Evolutionary conservation across 2,888 invertebrate species (phyloP).

Genomic region (Dendrolimus pini): DNA sequence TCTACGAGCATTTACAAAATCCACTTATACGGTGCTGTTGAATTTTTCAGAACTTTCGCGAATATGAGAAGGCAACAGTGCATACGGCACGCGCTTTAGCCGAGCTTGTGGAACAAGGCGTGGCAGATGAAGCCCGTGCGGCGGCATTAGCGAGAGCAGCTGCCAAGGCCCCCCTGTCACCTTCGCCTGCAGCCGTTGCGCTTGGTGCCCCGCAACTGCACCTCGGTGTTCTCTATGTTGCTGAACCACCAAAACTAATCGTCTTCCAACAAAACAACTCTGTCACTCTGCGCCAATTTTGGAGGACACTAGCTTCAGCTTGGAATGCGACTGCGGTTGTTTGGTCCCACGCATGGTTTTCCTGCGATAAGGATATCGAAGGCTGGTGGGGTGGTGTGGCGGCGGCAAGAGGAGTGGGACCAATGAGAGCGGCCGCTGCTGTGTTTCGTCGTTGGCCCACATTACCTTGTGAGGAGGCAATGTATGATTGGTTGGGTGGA

Average conservation of each 20-base stretch:
- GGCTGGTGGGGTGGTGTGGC: conserved; percentile 69
- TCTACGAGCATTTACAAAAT: no score
- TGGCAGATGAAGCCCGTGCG: conserved; percentile 54
- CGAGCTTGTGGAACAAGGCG: conserved; percentile 60
- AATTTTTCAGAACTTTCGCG: conserved; percentile 47
- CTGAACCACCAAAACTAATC: conserved; percentile 51
- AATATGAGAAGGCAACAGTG: conserved; percentile 58
- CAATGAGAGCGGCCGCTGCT: conserved; percentile 75
- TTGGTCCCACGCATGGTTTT: conserved; percentile 68
- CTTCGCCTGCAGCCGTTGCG: conserved; percentile 63
- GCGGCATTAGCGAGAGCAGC: conserved; percentile 60
- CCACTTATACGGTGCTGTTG: no score
- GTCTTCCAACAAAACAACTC: conserved; percentile 71
- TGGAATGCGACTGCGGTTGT: conserved; percentile 66
- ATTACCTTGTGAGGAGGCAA: conserved; percentile 83
- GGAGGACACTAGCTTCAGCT: conserved; percentile 69
- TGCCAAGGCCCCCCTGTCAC: conserved; percentile 52
- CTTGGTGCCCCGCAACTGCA: conserved; percentile 70
- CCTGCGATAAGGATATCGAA: conserved; percentile 49
- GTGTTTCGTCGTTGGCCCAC: conserved; percentile 78
- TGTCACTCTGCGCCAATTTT: conserved; percentile 68
- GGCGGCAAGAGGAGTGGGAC: conserved; percentile 55
- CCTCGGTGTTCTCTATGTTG: conserved; percentile 63
- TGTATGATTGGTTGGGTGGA: conserved; percentile 81
- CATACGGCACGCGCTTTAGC: conserved; percentile 66